Base-by-base conservation (phyloP, 1,140 invertebrate genomes). In the Drosophila tani region DNA sequence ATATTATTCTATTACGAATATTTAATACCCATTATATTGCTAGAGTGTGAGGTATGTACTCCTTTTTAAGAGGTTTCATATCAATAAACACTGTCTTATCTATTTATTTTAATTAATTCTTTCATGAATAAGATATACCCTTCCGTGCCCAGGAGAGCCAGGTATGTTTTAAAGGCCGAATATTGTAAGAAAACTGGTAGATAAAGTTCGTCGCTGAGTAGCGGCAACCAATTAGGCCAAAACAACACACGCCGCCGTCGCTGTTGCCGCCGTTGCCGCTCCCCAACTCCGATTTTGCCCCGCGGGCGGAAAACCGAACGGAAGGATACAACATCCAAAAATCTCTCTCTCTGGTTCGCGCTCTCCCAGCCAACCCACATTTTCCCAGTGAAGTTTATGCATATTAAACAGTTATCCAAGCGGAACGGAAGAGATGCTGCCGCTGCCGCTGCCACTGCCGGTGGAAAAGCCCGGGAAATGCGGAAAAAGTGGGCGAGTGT, bases 371-470 rank as follows among this genome's bases (percentile, higher is more conserved):
- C 38, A 41, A 27, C 38, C 56, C 63, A 66, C 63, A 65, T 71
- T 59, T 46, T 67, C n/a, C 63, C 63, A 60, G 67, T 71, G 68
- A 83, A 83, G 65, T 83, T 84, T 80, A 84, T 83, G 81, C 81
- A 83, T 83, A 83, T 83, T 83, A 83, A 83, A 83, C 81, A 83
- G 81, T 84, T 84, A 83, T 84, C 71, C 81, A 70, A 71, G 81
- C 81, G 77, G 65, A 75, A 83, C 67, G 75, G 21, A 50, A 58
- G 55, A 55, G 63, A 56, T 56, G 35, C 46, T 47, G 51, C 46
- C 49, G 21, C 59, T 49, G 67, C 27, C 11, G 59, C 32, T 65
- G 43, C 40, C 17, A 21, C 55, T 21, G 50, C 27, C 4, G 24
- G 51, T 29, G 58, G 32, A 32, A 41, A 46, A 21, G 32, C 14